These are phyloP conservation scores for Amiota communis DNA, from an alignment of 2,888 invertebrate genomes.

Conservation along the genomic window DNA sequence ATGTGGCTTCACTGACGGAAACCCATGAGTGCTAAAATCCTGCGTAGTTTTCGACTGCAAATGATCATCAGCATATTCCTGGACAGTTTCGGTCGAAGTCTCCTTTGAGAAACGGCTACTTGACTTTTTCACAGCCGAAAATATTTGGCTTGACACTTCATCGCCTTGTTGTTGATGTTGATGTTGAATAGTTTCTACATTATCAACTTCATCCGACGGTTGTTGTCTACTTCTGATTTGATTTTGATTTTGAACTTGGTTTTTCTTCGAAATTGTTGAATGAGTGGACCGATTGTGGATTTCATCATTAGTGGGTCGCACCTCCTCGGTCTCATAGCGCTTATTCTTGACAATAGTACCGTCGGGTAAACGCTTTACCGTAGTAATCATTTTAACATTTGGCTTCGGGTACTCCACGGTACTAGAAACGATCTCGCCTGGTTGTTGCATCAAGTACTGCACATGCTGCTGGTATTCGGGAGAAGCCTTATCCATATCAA, in stretches of 20 bases:
- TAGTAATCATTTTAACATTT: constrained; percentile 79
- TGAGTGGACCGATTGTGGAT: constrained; percentile 47
- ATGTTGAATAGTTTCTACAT: constrained; percentile 54
- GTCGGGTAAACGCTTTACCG: constrained; percentile 79
- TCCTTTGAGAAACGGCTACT: constrained; percentile 69
- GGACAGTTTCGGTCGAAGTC: constrained; percentile 69
- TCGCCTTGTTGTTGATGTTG: constrained; percentile 44
- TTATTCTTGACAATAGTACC: constrained; percentile 82
- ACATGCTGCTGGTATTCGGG: constrained; percentile 71
- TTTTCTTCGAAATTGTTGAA: constrained; percentile 23
- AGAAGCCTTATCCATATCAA: constrained; percentile 71
- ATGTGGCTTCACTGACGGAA: constrained; percentile 59
- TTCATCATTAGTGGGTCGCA: constrained; percentile 47
- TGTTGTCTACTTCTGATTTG: constrained; percentile 25
- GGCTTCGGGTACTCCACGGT: constrained; percentile 79
- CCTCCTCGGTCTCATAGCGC: constrained; percentile 77
- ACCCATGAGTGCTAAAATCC: constrained; percentile 65
- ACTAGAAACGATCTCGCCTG: constrained; percentile 76
- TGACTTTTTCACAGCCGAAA: constrained; percentile 67
- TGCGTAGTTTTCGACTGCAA: constrained; percentile 31
- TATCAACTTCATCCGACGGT: constrained; percentile 62
- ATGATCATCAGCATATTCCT: constrained; percentile 56
- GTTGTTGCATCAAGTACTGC: constrained; percentile 67
- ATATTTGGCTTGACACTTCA: constrained; percentile 55
- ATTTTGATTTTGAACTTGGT: not conserved